phyloP scores from a whole-genome alignment of 1,140 invertebrate species.

The Ganaspis sp. region DNA sequence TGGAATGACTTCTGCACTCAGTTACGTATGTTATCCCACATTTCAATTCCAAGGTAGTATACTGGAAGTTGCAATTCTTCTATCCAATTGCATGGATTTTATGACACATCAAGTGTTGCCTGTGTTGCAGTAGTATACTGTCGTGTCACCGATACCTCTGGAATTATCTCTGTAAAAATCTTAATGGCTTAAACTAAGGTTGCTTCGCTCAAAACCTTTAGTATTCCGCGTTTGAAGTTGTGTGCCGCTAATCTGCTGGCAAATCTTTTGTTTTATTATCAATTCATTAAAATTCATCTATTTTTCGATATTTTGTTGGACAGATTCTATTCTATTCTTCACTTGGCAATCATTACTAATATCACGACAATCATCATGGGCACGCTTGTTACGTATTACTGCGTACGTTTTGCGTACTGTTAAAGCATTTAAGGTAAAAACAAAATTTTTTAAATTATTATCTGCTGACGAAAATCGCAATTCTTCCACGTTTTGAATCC shows the following conservation, averaged over 20 bases:
- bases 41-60: background rate
- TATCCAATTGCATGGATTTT: background rate
- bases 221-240: background rate
- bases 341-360: too few relatives aligned
- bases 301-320: too few relatives aligned
- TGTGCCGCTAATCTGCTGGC: too few relatives aligned
- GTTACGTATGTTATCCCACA: background rate
- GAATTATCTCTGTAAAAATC: background rate
- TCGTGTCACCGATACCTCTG: background rate
- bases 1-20: slow-evolving; percentile 44
- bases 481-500: too few relatives aligned
- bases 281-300: too few relatives aligned
- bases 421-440: too few relatives aligned
- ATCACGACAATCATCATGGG: too few relatives aligned
- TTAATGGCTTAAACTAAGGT: background rate
- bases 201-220: background rate
- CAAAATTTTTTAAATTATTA: too few relatives aligned
- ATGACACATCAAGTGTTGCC: background rate
- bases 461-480: too few relatives aligned
- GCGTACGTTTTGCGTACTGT: too few relatives aligned
- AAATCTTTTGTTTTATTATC: too few relatives aligned
- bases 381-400: too few relatives aligned
- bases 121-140: background rate
- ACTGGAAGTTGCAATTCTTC: background rate
- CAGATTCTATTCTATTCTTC: slow-evolving; percentile 45